A percentile compares a stretch with the other conserved stretches of the same genome.
Evolutionary conservation across 2,113 vertebrate species (phyloP).

Genomic region (Sigmodon hispidus): DNA sequence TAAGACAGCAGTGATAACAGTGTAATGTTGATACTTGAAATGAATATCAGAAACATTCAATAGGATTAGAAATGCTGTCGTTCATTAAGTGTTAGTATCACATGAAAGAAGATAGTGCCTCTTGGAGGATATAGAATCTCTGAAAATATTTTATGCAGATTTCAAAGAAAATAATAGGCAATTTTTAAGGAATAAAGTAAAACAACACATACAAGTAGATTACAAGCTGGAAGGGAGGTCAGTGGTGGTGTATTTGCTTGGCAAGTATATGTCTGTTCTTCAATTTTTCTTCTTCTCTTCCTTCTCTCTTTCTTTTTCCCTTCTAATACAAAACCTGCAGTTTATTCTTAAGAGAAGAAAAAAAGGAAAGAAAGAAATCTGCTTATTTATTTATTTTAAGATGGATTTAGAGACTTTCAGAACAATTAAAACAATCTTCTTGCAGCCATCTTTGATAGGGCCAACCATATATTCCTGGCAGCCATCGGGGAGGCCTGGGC

Average conservation of each 20-base stretch:
- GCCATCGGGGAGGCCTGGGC: slow-evolving; percentile 13
- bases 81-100: not conserved
- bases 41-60: not conserved
- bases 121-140: not conserved
- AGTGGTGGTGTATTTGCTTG: not conserved
- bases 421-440: slow-evolving; percentile 62
- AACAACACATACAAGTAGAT: not conserved
- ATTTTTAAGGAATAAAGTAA: not conserved
- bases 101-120: no score
- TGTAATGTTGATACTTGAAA: not conserved
- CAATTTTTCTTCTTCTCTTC: not conserved
- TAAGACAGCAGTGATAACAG: not conserved
- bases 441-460: not conserved
- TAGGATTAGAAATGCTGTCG: not conserved
- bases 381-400: not conserved
- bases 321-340: slow-evolving; percentile 18
- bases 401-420: slow-evolving; percentile 30
- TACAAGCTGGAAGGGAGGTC: not conserved
- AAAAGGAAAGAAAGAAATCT: not conserved
- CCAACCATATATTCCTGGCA: slow-evolving; percentile 25
- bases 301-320: not conserved
- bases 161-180: not conserved
- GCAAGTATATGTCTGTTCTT: not conserved
- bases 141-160: not conserved
- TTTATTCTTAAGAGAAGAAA: slow-evolving; percentile 52